Evolutionary conservation across 2,113 vertebrate genomes (phyloP), one percentile per base, ranked within the genome.

Genomic region (Microtus pennsylvanicus): DNA sequence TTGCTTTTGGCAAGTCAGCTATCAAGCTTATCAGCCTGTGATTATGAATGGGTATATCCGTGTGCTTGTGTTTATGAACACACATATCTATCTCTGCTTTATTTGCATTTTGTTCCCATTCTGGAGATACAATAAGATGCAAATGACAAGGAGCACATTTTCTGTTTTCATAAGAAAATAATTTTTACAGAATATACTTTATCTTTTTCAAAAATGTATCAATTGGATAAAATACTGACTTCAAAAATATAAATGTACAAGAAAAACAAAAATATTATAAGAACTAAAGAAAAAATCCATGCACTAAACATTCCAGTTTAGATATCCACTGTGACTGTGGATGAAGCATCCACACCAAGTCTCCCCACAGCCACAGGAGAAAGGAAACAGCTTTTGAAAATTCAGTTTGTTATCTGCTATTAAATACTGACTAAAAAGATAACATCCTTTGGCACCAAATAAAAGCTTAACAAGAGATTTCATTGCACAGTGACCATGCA

Each of bases 221-320:
- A 35, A 65, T 45, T 93, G 42, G 16, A 80, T 85, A 77, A 89
- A 80, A 82, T 61, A 90, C 1, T n/a, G n/a, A 35, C 28, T 83
- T 94, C 38, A 74, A 87, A 92, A 87, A 45, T 82, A 38, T 70
- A 90, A 69, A 75, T 69, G 38, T 74, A 82, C 72, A 78, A 86
- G 55, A 50, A 47, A 94, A 95, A n/a, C 14, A 87, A 95, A 72
- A 95, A 75, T 63, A 85, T 42, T 1, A 0, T 26, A 30, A 90
- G 3, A 69, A 50, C 35, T 83, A 83, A 74, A 88, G 45, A 93
- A 58, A 80, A 80, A 91, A 92, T 50, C 4, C 9, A 30, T 1
- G 13, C 7, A 55, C 33, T 26, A 26, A 47, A 47, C 33, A 58
- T 67, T 65, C 7, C 28, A 13, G 52, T 4, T 78, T 38, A 24